A percentile compares a stretch with the other conserved stretches of the same genome.
Conservation (phyloP, 2,113 vertebrate genomes). For the Oenanthe oenanthe region DNA sequence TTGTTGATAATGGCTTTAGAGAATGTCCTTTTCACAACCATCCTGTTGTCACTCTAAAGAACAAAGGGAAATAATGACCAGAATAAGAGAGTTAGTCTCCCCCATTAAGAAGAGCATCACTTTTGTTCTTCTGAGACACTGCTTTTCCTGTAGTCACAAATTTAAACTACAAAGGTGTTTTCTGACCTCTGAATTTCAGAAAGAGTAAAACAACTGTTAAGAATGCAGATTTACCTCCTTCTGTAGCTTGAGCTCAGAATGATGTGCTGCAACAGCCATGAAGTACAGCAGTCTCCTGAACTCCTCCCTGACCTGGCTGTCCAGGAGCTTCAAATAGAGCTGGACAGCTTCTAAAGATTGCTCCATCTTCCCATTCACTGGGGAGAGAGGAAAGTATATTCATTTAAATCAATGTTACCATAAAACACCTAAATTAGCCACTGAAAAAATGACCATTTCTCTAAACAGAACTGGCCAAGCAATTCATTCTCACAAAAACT, state of each 20-base stretch:
- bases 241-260: conserved; percentile 87
- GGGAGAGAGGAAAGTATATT: conserved; percentile 18
- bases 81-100: not conserved
- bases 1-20: conserved; percentile 90
- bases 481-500: not conserved
- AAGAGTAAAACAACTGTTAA: not conserved
- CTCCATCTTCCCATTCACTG: conserved; percentile 94
- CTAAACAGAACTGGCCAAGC: not conserved
- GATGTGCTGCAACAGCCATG: conserved; percentile 88
- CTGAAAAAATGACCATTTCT: not conserved
- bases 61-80: not conserved
- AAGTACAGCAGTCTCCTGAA: conserved; percentile 91
- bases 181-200: not conserved
- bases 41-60: conserved; percentile 91
- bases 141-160: not conserved
- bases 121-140: not conserved
- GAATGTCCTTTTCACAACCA: conserved; percentile 95
- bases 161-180: not conserved
- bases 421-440: not conserved
- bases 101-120: not conserved
- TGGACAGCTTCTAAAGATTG: conserved; percentile 91
- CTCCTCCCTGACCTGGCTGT: conserved; percentile 89
- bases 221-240: conserved; percentile 81
- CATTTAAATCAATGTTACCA: not conserved
- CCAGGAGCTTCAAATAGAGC: conserved; percentile 91